Base-by-base conservation (phyloP, 2,113 vertebrate species). In the Panthera uncia region DNA sequence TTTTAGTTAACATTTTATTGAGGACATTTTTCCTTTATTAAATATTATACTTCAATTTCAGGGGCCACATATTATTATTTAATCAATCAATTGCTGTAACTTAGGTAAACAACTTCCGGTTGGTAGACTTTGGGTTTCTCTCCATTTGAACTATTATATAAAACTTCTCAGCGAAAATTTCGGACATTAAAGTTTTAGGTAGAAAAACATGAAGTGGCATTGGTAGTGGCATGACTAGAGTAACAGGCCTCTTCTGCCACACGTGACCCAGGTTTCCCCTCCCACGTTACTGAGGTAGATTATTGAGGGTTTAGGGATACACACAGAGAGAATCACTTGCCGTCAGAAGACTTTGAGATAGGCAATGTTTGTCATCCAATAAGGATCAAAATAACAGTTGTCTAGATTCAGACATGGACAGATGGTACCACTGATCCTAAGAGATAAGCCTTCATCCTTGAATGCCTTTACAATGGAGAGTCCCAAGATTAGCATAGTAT, bases 1-100 rank as follows among this genome's bases (percentile, higher is more conserved):
- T 93, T 82, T 92, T 85, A 80, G 52, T 48, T 89, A 84, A 45
- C 36, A 38, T 95, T 89, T 79, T 90, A 80, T n/a, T 61, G 29
- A 94, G 71, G 55, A 65, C 12, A 79, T 79, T 95, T 90, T 93
- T 86, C 45, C 57, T 52, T 92, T 36, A 66, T 66, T 80, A 68
- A 82, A 38, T 66, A 93, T 57, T 48, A 68, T 78, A 18, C 9
- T 76, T 76, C 50, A 74, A 0, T 89, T 89, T 63, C 45, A 89
- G 57, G 80, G 8, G 45, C 38, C n/a, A 45, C 81, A 45, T 89
- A 55, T 38, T 80, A 55, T 57, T 61, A 61, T 79, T 89, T 87
- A 48, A 92, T 73, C 19, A 55, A 9, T 93, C 63, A 87, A 11
- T 89, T 80, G 33, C 25, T 10, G 18, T 71, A 79, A 91, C 69